phyloP scores from a whole-genome alignment of 1,140 invertebrate species.

The Hypsibius dujardini region DNA sequence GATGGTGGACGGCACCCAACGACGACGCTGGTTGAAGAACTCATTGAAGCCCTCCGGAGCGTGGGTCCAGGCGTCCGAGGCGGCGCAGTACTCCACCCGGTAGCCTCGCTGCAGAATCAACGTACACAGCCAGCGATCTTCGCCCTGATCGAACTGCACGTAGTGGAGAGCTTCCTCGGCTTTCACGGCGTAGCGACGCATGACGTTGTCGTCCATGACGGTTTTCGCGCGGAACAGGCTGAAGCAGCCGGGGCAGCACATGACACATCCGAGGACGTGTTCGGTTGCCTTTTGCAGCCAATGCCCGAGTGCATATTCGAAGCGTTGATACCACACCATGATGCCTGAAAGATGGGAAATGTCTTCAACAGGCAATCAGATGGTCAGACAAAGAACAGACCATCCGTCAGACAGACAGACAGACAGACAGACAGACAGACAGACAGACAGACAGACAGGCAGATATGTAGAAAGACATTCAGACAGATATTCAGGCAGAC shows the following conservation, averaged over 20 bases:
- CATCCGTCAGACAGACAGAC: too few relatives aligned
- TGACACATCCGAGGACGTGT: slow-evolving; percentile 90
- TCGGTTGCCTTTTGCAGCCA: slow-evolving; percentile 99
- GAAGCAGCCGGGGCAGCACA: slow-evolving; percentile 96
- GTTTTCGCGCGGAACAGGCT: slow-evolving; percentile 87
- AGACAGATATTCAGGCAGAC: too few relatives aligned
- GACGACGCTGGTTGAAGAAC: slow-evolving; percentile 85
- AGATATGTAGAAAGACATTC: too few relatives aligned
- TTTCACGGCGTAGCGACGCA: slow-evolving; percentile 76
- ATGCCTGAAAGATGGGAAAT: too few relatives aligned
- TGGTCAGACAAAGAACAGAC: too few relatives aligned
- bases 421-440: too few relatives aligned
- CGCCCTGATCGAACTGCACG: slow-evolving; percentile 95
- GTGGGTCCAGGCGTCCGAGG: slow-evolving; percentile 90
- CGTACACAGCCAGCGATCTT: slow-evolving; percentile 89
- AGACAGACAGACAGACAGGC: too few relatives aligned
- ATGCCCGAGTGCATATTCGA: slow-evolving; percentile 97
- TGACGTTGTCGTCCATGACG: slow-evolving; percentile 96
- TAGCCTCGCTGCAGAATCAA: slow-evolving; percentile 86
- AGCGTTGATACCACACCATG: slow-evolving; percentile 98
- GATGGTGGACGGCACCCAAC: slow-evolving; percentile 91
- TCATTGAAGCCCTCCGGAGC: slow-evolving; percentile 83
- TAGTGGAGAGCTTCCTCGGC: slow-evolving; percentile 88
- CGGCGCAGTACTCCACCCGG: slow-evolving; percentile 92
- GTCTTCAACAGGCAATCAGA: too few relatives aligned